These are phyloP conservation scores for Chrysogorgia sp. DNA, from an alignment of 92 coral and sea anemone species.

Conservation along the genomic window DNA sequence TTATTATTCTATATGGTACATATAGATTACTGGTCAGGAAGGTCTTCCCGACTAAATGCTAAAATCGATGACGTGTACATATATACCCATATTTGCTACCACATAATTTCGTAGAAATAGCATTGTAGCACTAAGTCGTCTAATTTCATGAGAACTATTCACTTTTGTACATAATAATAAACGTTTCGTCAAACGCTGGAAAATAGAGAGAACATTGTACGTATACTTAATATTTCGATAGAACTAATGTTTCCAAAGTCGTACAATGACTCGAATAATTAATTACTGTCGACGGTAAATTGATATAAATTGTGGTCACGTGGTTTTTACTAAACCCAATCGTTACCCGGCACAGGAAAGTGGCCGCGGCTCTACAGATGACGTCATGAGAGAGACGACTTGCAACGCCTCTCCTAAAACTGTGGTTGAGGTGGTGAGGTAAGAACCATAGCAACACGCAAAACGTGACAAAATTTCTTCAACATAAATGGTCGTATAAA, in stretches of 20 bases:
- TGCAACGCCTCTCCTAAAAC: conserved; percentile 68
- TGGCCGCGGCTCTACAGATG: conserved; percentile 97
- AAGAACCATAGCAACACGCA: conserved; percentile 62
- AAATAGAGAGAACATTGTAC: conserved; percentile 8
- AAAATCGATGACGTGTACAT: neutral
- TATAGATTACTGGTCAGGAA: neutral
- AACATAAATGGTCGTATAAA: neutral
- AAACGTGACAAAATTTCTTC: neutral
- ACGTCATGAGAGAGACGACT: conserved; percentile 75
- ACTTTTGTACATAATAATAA: conserved; percentile 4
- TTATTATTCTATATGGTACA: conserved; percentile 11
- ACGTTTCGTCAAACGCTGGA: conserved; percentile 15
- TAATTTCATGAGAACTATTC: neutral
- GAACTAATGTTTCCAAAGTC: conserved; percentile 4
- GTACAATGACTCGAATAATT: conserved; percentile 17
- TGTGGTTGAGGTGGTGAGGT: conserved; percentile 86
- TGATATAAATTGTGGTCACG: conserved; percentile 27
- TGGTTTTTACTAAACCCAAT: conserved; percentile 32
- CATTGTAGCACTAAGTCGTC: conserved; percentile 33
- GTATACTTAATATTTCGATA: conserved; percentile 30
- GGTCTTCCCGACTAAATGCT: conserved; percentile 2
- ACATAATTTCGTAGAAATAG: conserved; percentile 35
- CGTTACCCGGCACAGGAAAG: conserved; percentile 97
- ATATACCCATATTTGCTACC: conserved; percentile 28
- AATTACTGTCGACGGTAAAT: neutral